Evolutionary conservation across 2,888 invertebrate species (phyloP).

Genomic region (Zygogramma bicolorata): DNA sequence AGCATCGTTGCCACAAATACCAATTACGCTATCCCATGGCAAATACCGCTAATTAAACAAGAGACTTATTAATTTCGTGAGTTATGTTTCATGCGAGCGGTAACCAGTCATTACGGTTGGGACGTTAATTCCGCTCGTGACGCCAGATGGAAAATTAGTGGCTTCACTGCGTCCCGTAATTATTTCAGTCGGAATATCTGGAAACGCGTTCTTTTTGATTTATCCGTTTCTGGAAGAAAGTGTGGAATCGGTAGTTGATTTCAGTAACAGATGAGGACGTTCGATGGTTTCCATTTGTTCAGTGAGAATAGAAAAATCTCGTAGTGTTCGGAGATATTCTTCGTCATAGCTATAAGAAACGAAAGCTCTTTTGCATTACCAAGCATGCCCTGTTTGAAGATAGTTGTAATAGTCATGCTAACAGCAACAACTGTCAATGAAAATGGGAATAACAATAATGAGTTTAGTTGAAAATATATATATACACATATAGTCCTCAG

Average conservation of each 20-base stretch:
- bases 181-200: not conserved
- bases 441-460: too few species aligned
- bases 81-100: slow-evolving; percentile 14
- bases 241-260: not conserved
- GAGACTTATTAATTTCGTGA: slow-evolving; percentile 18
- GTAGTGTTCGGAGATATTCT: too few species aligned
- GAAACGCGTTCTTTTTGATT: not conserved
- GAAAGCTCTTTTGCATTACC: too few species aligned
- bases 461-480: too few species aligned
- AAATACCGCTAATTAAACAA: slow-evolving; percentile 16
- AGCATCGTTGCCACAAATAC: slow-evolving; percentile 17
- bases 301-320: too few species aligned
- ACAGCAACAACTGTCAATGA: too few species aligned
- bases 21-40: slow-evolving; percentile 13
- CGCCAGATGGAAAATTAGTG: slow-evolving; percentile 8
- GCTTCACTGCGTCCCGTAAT: not conserved
- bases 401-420: too few species aligned
- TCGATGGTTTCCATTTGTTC: not conserved
- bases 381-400: too few species aligned
- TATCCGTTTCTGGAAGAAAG: not conserved
- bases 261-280: not conserved
- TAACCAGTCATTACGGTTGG: slow-evolving; percentile 9
- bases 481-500: too few species aligned
- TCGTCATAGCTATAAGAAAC: too few species aligned
- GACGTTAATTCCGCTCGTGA: slow-evolving; percentile 8